A percentile compares a stretch with the other conserved stretches of the same genome.
Evolutionary conservation across 2,888 invertebrate genomes (phyloP).

Genomic region (Phymatocera aterrima): DNA sequence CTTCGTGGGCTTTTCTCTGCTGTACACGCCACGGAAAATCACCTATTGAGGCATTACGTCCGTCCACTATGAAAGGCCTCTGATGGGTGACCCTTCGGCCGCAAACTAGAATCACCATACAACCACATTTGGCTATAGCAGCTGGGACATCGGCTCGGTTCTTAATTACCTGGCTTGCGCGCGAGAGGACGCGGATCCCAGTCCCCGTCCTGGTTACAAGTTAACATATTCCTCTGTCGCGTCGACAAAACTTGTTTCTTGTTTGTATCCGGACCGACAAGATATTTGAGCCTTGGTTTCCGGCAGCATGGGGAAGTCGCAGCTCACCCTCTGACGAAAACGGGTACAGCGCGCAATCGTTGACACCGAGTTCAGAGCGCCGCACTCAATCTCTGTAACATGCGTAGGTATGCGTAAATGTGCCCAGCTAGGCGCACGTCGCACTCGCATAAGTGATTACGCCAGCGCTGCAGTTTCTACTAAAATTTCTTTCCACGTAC

Average conservation of each 20-base stretch:
- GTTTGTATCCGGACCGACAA: not conserved
- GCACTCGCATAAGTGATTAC: too few relatives aligned
- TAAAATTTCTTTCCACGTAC: too few relatives aligned
- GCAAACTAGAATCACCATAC: conserved; percentile 64
- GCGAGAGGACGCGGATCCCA: conserved; percentile 70
- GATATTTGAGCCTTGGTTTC: not conserved
- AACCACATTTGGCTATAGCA: not conserved
- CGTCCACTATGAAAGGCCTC: conserved; percentile 64
- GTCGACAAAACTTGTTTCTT: not conserved
- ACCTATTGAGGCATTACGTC: conserved; percentile 58
- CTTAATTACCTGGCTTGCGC: conserved; percentile 71
- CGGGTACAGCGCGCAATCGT: not conserved
- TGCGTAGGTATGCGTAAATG: too few relatives aligned
- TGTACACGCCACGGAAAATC: conserved; percentile 74
- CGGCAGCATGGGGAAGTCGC: not conserved
- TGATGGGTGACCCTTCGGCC: conserved; percentile 57
- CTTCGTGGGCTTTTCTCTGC: too few relatives aligned
- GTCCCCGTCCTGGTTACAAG: conserved; percentile 63
- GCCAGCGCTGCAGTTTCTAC: too few relatives aligned
- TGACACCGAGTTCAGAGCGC: not conserved
- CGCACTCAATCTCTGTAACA: too few relatives aligned
- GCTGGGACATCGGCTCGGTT: too few relatives aligned
- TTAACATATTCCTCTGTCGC: conserved; percentile 55
- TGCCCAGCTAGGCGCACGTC: too few relatives aligned
- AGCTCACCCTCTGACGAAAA: not conserved